Conservation (phyloP, 2,797 vertebrate species). For the Fundulus diaphanus region DNA sequence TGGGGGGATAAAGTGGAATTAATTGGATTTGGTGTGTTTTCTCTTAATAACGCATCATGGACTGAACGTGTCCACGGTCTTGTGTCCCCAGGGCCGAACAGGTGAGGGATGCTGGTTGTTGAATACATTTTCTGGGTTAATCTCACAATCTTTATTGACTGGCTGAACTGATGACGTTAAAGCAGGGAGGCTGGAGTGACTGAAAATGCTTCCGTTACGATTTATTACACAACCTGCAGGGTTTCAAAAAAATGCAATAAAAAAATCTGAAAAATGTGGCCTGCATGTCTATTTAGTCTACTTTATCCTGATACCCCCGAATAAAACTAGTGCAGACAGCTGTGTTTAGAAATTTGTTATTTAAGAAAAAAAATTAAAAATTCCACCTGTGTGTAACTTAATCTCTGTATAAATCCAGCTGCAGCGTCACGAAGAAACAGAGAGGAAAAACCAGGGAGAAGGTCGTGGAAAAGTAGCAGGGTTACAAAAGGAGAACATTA, state of each 20-base stretch:
- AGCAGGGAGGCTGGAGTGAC: slow-evolving; percentile 11
- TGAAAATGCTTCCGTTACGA: slow-evolving; percentile 12
- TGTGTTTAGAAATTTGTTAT: neutral
- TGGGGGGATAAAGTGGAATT: slow-evolving; percentile 52
- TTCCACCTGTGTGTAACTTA: no score
- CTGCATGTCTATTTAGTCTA: neutral
- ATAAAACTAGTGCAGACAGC: neutral
- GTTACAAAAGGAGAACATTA: no score
- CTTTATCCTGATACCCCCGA: neutral
- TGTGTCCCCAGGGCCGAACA: slow-evolving; percentile 25
- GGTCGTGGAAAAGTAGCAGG: no score
- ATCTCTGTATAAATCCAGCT: no score
- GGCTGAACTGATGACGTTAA: slow-evolving; percentile 21
- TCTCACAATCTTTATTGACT: slow-evolving; percentile 53
- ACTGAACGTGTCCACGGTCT: slow-evolving; percentile 12
- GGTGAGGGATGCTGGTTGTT: slow-evolving; percentile 54
- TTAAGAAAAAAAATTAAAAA: neutral
- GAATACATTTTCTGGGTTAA: slow-evolving; percentile 46
- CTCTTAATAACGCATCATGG: slow-evolving; percentile 52
- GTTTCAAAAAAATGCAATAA: slow-evolving; percentile 3
- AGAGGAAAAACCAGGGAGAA: no score
- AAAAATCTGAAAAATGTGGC: neutral
- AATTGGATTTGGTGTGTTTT: slow-evolving; percentile 57
- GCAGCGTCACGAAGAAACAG: no score
- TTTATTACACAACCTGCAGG: slow-evolving; percentile 3